Conservation (phyloP, 1,140 invertebrate species). For the Sesamia nonagrioides region DNA sequence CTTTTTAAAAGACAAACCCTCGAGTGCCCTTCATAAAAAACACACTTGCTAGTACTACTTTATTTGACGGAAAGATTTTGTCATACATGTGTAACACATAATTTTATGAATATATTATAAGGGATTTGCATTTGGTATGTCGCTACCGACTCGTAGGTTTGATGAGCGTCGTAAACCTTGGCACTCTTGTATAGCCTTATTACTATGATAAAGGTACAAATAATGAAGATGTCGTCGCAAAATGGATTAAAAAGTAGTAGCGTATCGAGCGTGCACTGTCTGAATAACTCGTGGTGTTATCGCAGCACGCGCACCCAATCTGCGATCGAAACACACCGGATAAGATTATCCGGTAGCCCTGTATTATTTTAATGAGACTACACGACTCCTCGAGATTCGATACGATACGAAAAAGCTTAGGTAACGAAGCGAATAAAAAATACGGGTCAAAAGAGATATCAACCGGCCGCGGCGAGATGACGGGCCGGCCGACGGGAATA, state of each 20-base stretch:
- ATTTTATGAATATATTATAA: constrained; percentile 75
- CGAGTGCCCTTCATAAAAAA: constrained; percentile 64
- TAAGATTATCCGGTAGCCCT: constrained; percentile 87
- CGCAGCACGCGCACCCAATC: constrained; percentile 86
- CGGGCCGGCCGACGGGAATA: constrained; percentile 65
- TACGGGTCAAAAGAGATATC: constrained; percentile 85
- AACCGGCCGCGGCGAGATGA: constrained; percentile 73
- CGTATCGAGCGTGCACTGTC: constrained; percentile 79
- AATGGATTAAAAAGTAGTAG: constrained; percentile 82
- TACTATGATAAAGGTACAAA: constrained; percentile 64
- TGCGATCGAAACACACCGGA: constrained; percentile 85
- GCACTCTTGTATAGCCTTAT: constrained; percentile 45
- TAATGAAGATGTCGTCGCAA: constrained; percentile 84
- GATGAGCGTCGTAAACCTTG: constrained; percentile 56
- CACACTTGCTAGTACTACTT: constrained; percentile 63
- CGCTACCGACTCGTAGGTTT: constrained; percentile 54
- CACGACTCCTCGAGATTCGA: constrained; percentile 84
- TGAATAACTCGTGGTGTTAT: constrained; percentile 85
- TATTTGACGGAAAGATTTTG: constrained; percentile 65
- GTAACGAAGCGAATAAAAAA: constrained; percentile 85
- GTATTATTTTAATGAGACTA: constrained; percentile 88
- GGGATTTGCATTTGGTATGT: constrained; percentile 65
- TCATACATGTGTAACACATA: constrained; percentile 66
- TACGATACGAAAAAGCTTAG: constrained; percentile 85
- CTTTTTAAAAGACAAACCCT: constrained; percentile 56